Conservation (phyloP, 2,888 invertebrate genomes). For the Cantharis flavilabris region DNA sequence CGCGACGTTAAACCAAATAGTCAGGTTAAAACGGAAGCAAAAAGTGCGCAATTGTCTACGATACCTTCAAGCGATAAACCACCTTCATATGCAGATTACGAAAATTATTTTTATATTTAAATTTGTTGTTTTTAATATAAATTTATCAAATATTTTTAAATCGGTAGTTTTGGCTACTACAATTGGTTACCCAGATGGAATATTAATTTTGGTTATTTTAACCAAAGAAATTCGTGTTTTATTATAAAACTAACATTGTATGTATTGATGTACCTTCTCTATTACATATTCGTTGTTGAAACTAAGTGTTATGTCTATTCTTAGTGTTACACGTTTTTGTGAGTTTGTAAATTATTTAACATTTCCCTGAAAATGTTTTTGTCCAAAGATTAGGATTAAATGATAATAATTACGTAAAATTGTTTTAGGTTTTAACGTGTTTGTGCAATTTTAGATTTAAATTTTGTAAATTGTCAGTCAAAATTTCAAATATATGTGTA, state of each 20-base stretch:
- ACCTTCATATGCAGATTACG: constrained; percentile 64
- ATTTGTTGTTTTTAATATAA: neutral
- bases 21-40: constrained; percentile 28
- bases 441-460: constrained; percentile 3
- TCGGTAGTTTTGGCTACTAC: neutral
- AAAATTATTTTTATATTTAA: constrained; percentile 70
- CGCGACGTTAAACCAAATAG: constrained; percentile 44
- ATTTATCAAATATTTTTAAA: neutral
- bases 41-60: constrained; percentile 10
- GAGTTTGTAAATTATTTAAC: constrained; percentile 3
- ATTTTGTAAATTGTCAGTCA: neutral
- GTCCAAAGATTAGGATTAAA: constrained; percentile 22
- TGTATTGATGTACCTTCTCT: neutral
- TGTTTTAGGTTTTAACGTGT: neutral
- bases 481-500: neutral
- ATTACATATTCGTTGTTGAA: neutral
- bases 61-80: constrained; percentile 35
- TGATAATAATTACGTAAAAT: neutral
- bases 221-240: constrained; percentile 8
- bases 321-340: neutral
- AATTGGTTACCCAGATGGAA: constrained; percentile 1
- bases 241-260: neutral
- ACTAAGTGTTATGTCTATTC: neutral
- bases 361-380: constrained; percentile 16
- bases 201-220: constrained; percentile 12